Base-by-base conservation (phyloP, 2,888 invertebrate genomes). In the Chouioia cunea region DNA sequence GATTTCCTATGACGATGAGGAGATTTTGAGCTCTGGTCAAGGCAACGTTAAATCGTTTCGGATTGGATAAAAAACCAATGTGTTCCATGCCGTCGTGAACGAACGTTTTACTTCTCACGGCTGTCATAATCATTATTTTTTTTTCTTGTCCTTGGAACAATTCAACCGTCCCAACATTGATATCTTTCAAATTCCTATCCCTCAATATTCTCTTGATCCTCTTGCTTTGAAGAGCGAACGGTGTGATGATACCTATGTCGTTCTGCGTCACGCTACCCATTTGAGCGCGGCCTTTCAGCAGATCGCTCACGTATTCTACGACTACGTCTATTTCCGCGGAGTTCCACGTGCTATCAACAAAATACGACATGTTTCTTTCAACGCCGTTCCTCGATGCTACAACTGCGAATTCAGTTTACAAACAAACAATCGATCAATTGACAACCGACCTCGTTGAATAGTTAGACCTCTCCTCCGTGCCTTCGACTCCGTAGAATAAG, bases 81-180 rank as follows among this genome's bases (percentile, higher is more conserved):
- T 87, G 85, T 65, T 83, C 89, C 74, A 87, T 87, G 0, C 86
- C 86, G 79, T 91, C 89, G 76, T 89, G 87, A 59, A 88, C 84
- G 23, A 93, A 81, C 2, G 87, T 74, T 27, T 86, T 82, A 1
- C 93, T 91, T 36, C 96, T 88, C 14, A 94, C 96, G 0, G 94
- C 94, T 0, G 93, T 92, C 62, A 95, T 90, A 8, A 97, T 91
- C 57, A 97, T 93, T 2, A 94, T 90, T 14, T 91, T 87, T 80
- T 93, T 92, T 85, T 97, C 96, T 74, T 93, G 92, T 0, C 96
- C 96, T 85, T 96, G 96, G 84, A 94, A 96, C 48, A 92, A 90
- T 84, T 96, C 96, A 0, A 95, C 94, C 0, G 95, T 93, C 0
- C 96, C 96, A 58, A 93, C 91, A 78, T 91, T 90, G 8, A 93